Base-by-base conservation (phyloP, 2,888 invertebrate species). In the Diabrotica balteata region DNA sequence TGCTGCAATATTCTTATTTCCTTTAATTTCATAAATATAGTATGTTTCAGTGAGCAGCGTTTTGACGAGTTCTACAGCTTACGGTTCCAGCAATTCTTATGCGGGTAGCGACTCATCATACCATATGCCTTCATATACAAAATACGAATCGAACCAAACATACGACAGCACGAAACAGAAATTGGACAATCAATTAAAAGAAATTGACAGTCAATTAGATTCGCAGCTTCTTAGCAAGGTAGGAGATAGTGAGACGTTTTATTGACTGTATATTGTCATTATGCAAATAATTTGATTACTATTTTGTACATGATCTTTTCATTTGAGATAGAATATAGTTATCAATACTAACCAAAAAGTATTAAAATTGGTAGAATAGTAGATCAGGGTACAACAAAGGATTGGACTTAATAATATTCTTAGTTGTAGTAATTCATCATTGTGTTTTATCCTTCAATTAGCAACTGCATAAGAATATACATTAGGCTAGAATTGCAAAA, bases 171-270 rank as follows among this genome's bases (percentile, higher is more conserved):
- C 90, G 9, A 91, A 91, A 69, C 90, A 92, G 75, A 90, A 91
- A 49, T 86, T 93, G 77, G 93, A 93, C 83, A 91, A 91, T 84
- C 92, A 93, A 83, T 86, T 93, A 76, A 93, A 93, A 82, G 93
- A 93, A 84, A 88, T 93, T 76, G 93, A 93, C 85, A 92, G 91
- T 72, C 92, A 93, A 73, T 87, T 91, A 78, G 89, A 90, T 83
- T 88, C 89, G 67, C 89, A 90, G 82, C 89, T 92, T 80, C 89
- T 91, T 84, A 91, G 84, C 78, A 85, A 85, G 84, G 85, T 85
- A 85, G 83, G 85, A 77, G 83, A 84, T 77, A 83, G 82, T 72
- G 84, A 85, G 79, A 84, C 84, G 54, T 85, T 85, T 80, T 84
- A 83, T 81, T 83, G 81, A 81, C 59, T 68, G 65, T 60, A 52